Evolutionary conservation across 1,140 invertebrate genomes (phyloP).

Genomic region (Cydia strobilella): DNA sequence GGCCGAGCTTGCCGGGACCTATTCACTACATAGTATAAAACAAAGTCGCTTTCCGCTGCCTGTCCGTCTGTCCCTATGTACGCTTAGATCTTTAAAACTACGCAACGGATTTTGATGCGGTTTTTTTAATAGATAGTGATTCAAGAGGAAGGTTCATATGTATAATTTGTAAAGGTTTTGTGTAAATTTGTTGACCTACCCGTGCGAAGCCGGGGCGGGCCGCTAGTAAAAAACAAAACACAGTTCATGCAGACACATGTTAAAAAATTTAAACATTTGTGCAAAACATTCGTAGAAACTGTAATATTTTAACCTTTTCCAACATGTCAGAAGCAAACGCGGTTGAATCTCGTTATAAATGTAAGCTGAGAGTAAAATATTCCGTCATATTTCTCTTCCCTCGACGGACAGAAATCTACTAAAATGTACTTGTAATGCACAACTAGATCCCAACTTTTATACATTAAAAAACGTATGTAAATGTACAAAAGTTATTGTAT

Average conservation of each 20-base stretch:
- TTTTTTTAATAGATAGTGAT: no score
- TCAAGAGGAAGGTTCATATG: no score
- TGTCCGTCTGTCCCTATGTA: no score
- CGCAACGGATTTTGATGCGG: no score
- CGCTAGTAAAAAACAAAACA: not conserved
- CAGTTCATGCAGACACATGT: not conserved
- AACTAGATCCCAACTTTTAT: not conserved
- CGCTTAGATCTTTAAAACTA: no score
- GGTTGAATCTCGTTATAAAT: constrained; percentile 2
- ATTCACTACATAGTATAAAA: no score
- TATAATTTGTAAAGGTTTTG: no score
- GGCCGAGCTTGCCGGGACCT: no score
- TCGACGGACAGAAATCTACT: not conserved
- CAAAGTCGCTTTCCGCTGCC: no score
- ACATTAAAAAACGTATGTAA: not conserved
- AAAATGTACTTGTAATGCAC: not conserved
- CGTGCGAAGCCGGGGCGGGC: no score
- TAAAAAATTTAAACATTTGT: not conserved
- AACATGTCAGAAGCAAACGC: not conserved
- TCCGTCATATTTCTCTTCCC: not conserved
- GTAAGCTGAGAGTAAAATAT: not conserved
- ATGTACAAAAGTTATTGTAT: not conserved
- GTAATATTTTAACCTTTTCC: not conserved
- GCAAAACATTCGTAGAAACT: not conserved
- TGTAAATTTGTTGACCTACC: no score